Base-by-base conservation (phyloP, 2,113 vertebrate species). In the Hemichromis elongatus region DNA sequence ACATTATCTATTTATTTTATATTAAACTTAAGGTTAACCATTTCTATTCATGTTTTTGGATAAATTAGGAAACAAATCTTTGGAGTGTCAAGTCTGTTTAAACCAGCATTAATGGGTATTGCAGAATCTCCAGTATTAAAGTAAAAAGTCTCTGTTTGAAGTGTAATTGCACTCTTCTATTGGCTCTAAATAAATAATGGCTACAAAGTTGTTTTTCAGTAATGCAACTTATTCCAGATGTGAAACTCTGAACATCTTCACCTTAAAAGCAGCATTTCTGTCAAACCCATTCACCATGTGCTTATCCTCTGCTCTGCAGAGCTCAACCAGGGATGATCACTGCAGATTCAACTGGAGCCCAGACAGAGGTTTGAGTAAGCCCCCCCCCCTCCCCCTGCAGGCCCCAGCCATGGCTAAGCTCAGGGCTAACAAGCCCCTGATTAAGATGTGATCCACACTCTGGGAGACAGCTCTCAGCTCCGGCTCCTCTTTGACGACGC, bases 361-460 rank as follows among this genome's bases (percentile, higher is more conserved):
- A n/a, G 26, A 7, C 10, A 9, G 53, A 82, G 54, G 19, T 77
- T 45, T 21, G 77, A 83, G 19, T 47, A 9, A 56, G 68, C 13
- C 37, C 19, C 28, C 45, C 75, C n/a, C 24, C 86, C 90, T 55
- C 75, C n/a, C 24, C 86, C 90, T 55, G 81, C 66, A 86, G 12
- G 45, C 84, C 77, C 81, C 77, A 9, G 40, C 56, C 40, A 63
- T 77, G 35, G 55, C 73, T 50, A 78, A 85, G 45, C 90, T 81
- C 79, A 33, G 70, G 82, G 91, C 84, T 92, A 94, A 95, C 82
- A 89, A 92, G 92, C 52, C 37, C 63, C 90, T 93, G 91, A 95
- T 95, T 94, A 95, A 94, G 87, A 89, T 82, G 68, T 92, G 93
- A 94, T 91, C 84, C 78, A 79, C 80, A 90, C 56, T 57, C 2